Evolutionary conservation across 2,888 invertebrate species (phyloP), one percentile per base, ranked within the genome.

Genomic region (Tholera decimalis): DNA sequence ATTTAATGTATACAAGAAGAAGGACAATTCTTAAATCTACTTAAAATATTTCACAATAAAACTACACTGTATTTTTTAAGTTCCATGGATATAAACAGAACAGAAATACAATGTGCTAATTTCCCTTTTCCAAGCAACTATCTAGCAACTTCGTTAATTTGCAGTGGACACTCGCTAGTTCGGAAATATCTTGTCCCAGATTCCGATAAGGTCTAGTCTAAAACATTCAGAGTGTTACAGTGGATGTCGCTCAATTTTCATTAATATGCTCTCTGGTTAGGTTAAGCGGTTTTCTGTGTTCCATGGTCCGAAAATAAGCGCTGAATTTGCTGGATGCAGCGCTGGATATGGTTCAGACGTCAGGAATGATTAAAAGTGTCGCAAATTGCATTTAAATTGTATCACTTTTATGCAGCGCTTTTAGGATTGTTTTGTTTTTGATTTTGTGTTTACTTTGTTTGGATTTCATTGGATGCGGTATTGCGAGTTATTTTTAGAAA

Each of bases 231-330:
- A 79, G 77, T 77, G 89, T 88, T 89, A 91, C 93, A 93, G 83
- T 86, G 87, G 85, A 90, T 91, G 93, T 92, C 95, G 87, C 91
- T 95, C 94, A 95, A 95, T 95, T 95, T 94, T 94, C 95, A 95
- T 95, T 95, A 95, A 91, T 92, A 91, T 88, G 88, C 90, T 89
- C 91, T 87, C 87, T 70, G 92, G 92, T 92, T 93, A 91, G 91
- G 92, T 92, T 95, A 94, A 95, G 93, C 94, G 94, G 88, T 92
- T 95, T 95, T 91, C 94, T 88, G 91, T 95, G 95, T 95, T 92
- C 85, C 84, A 82, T 72, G 73, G 76, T 85, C 86, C 88, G 73
- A 86, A 92, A 93, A 94, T 94, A 94, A 80, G 33, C 60, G 51
- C 82, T 72, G 79, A 18, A 57, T 35, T 41, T 2, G 78, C 75